Evolutionary conservation across 2,888 invertebrate genomes (phyloP).

Genomic region (Pseudeuparius sepicola): DNA sequence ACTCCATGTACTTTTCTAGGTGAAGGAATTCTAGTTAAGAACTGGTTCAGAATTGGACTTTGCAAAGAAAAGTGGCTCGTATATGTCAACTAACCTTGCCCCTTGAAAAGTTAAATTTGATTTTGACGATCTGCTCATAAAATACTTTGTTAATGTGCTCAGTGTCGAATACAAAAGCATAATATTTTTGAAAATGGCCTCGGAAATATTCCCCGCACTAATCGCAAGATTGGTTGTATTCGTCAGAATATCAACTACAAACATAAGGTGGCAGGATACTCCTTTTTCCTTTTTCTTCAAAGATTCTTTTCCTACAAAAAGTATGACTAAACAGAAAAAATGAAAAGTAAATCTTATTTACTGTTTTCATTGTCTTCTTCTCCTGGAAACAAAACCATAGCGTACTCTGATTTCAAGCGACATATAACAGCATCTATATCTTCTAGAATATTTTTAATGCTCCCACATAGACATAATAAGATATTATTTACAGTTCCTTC

Average conservation of each 20-base stretch:
- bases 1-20: no score
- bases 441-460: slow-evolving; percentile 37
- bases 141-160: slow-evolving; percentile 50
- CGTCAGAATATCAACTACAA: slow-evolving; percentile 43
- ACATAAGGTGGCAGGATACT: slow-evolving; percentile 48
- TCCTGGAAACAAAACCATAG: slow-evolving; percentile 30
- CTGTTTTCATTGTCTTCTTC: slow-evolving; percentile 32
- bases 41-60: no score
- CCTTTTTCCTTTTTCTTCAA: slow-evolving; percentile 46
- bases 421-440: slow-evolving; percentile 38
- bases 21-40: no score
- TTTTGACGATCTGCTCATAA: slow-evolving; percentile 41
- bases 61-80: no score
- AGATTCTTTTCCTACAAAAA: slow-evolving; percentile 37
- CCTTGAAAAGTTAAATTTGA: slow-evolving; percentile 42
- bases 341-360: slow-evolving; percentile 6
- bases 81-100: slow-evolving; percentile 37
- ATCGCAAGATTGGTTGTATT: slow-evolving; percentile 43
- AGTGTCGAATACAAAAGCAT: slow-evolving; percentile 46
- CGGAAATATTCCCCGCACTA: slow-evolving; percentile 45
- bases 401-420: slow-evolving; percentile 37
- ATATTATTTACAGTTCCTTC: slow-evolving; percentile 34
- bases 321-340: no score
- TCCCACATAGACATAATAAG: slow-evolving; percentile 35
- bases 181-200: slow-evolving; percentile 46